Conservation (phyloP, 2,888 invertebrate genomes). For the Uloborus plumipes region DNA sequence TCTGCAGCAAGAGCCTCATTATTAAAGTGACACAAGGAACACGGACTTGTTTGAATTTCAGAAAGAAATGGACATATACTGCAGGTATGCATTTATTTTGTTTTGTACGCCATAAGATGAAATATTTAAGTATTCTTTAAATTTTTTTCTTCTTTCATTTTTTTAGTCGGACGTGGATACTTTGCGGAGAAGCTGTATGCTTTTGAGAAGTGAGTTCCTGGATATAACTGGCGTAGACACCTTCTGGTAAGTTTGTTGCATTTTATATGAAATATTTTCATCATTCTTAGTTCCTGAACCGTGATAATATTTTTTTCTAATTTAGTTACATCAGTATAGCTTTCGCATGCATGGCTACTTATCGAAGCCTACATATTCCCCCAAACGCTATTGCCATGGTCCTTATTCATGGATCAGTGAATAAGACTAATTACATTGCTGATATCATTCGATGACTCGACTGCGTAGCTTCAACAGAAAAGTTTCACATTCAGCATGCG, state of each 20-base stretch:
- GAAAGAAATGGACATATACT: no score
- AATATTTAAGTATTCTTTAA: no score
- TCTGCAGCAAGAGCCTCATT: not conserved
- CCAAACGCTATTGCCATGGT: slow-evolving; percentile 7
- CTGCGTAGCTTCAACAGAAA: not conserved
- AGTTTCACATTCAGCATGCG: not conserved
- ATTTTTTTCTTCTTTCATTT: no score
- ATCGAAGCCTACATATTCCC: slow-evolving; percentile 8
- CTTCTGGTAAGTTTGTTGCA: no score
- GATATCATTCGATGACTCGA: slow-evolving; percentile 24
- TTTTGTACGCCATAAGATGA: no score
- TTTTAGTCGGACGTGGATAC: slow-evolving; percentile 6
- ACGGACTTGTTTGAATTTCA: not conserved
- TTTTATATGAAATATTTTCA: no score
- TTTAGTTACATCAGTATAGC: slow-evolving; percentile 14
- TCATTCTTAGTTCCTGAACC: no score
- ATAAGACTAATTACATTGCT: not conserved
- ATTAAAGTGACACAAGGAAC: slow-evolving; percentile 1
- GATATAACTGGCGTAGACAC: not conserved
- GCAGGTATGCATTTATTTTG: no score
- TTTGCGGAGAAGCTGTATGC: not conserved
- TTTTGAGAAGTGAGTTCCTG: not conserved
- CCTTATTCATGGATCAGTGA: not conserved
- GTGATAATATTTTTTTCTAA: not conserved
- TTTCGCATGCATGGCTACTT: slow-evolving; percentile 17